These are phyloP conservation scores for Masnerella sp. DNA, from an alignment of 2,888 invertebrate genomes.

Conservation along the genomic window DNA sequence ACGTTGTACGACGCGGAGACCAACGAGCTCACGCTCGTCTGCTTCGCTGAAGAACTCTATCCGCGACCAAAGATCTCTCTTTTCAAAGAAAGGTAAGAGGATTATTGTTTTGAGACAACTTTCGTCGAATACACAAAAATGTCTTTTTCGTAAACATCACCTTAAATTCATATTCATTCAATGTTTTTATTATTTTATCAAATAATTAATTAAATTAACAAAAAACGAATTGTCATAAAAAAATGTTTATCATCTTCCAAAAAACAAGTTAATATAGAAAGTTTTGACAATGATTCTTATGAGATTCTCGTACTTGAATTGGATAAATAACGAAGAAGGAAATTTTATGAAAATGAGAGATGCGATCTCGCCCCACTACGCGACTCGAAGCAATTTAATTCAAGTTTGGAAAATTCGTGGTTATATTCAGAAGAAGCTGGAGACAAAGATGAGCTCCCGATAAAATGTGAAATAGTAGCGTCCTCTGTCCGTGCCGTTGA, in stretches of 20 bases:
- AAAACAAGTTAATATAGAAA: too few species aligned
- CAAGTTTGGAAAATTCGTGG: constrained; percentile 33
- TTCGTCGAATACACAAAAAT: neutral
- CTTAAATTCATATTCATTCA: too few species aligned
- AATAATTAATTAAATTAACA: too few species aligned
- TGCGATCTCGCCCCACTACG: neutral
- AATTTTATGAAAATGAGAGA: too few species aligned
- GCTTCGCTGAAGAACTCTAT: constrained; percentile 69
- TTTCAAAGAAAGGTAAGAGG: constrained; percentile 68
- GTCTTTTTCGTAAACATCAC: too few species aligned
- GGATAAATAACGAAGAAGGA: too few species aligned
- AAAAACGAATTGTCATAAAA: too few species aligned
- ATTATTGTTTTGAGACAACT: constrained; percentile 33
- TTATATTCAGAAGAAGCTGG: constrained; percentile 25
- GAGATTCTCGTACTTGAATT: too few species aligned
- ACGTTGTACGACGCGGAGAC: constrained; percentile 64
- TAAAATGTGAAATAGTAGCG: constrained; percentile 61
- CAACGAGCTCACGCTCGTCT: constrained; percentile 67
- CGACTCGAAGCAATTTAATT: constrained; percentile 16
- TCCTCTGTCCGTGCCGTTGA: constrained; percentile 55
- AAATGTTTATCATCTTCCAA: too few species aligned
- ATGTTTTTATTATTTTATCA: too few species aligned
- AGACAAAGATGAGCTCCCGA: constrained; percentile 58
- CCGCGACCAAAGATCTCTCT: constrained; percentile 69
- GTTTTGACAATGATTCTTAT: too few species aligned